These are phyloP conservation scores for Sisor rabdophorus DNA, from an alignment of 2,113 vertebrate genomes.

Conservation along the genomic window DNA sequence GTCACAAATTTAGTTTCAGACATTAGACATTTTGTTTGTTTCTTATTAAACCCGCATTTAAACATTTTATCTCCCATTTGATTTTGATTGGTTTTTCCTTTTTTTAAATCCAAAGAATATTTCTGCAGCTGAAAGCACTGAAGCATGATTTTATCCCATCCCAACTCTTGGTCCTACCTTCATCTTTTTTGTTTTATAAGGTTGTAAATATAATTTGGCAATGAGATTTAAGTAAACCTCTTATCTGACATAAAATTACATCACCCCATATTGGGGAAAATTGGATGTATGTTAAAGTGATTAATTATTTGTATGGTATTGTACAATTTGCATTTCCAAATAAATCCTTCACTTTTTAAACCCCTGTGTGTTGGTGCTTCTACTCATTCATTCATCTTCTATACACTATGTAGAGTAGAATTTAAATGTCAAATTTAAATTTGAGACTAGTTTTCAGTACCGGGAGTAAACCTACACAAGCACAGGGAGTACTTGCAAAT, in stretches of 20 bases:
- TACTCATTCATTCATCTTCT: slow-evolving; percentile 14
- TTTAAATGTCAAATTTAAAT: too few relatives aligned
- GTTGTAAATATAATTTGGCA: slow-evolving; percentile 71
- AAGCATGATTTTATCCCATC: slow-evolving; percentile 39
- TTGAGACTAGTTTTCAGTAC: too few relatives aligned
- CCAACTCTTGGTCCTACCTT: slow-evolving; percentile 46
- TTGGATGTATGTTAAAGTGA: slow-evolving; percentile 52
- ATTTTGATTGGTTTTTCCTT: not conserved
- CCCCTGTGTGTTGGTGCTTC: slow-evolving; percentile 12
- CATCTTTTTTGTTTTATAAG: slow-evolving; percentile 55
- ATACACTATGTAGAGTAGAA: too few relatives aligned
- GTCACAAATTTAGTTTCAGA: not conserved
- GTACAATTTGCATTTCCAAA: slow-evolving; percentile 70
- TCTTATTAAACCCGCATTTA: slow-evolving; percentile 31
- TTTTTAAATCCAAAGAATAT: slow-evolving; percentile 21
- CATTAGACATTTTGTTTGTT: not conserved
- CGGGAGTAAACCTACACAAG: too few relatives aligned
- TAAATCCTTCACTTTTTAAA: slow-evolving; percentile 65
- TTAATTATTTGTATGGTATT: slow-evolving; percentile 63
- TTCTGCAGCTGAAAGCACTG: slow-evolving; percentile 63
- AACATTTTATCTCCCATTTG: slow-evolving; percentile 43
- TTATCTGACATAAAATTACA: slow-evolving; percentile 63
- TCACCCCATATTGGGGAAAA: slow-evolving; percentile 79
- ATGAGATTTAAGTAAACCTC: slow-evolving; percentile 61
- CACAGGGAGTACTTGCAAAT: too few relatives aligned